These are phyloP conservation scores for Dolomedes plantarius DNA, from an alignment of 2,888 invertebrate genomes.

Conservation along the genomic window DNA sequence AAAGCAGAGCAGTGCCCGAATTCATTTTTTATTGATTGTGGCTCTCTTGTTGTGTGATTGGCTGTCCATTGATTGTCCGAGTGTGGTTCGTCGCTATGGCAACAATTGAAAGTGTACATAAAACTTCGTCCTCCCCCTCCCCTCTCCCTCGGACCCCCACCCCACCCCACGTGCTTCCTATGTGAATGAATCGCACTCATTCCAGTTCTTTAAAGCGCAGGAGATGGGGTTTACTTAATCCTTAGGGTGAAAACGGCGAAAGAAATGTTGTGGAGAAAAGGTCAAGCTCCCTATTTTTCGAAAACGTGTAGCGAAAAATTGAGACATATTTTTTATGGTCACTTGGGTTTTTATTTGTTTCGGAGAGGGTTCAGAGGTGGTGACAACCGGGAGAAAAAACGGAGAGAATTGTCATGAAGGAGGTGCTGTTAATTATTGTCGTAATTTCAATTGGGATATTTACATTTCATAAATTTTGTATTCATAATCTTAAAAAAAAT, in stretches of 20 bases:
- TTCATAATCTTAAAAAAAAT: no score
- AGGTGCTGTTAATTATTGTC: no score
- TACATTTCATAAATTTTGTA: no score
- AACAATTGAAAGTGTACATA: conserved; percentile 50
- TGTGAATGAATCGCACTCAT: conserved; percentile 8
- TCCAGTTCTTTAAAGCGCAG: neutral
- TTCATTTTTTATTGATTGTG: conserved; percentile 50
- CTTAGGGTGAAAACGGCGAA: neutral
- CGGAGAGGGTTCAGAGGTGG: no score
- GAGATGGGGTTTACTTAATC: neutral
- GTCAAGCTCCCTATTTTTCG: neutral
- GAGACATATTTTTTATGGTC: no score
- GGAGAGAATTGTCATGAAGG: no score
- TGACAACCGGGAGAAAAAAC: no score
- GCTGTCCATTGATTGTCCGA: conserved; percentile 47
- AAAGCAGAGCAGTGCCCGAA: conserved; percentile 14
- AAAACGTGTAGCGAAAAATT: no score
- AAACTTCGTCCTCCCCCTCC: neutral
- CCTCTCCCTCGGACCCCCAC: no score
- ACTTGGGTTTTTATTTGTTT: no score
- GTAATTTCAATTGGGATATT: no score
- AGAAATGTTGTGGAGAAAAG: neutral
- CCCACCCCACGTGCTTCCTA: no score
- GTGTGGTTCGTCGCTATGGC: conserved; percentile 46
- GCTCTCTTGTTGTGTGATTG: conserved; percentile 53